A percentile compares a stretch with the other conserved stretches of the same genome.
phyloP scores from a whole-genome alignment of 2,797 vertebrate genomes.

The Chlorospingus semifuscus region DNA sequence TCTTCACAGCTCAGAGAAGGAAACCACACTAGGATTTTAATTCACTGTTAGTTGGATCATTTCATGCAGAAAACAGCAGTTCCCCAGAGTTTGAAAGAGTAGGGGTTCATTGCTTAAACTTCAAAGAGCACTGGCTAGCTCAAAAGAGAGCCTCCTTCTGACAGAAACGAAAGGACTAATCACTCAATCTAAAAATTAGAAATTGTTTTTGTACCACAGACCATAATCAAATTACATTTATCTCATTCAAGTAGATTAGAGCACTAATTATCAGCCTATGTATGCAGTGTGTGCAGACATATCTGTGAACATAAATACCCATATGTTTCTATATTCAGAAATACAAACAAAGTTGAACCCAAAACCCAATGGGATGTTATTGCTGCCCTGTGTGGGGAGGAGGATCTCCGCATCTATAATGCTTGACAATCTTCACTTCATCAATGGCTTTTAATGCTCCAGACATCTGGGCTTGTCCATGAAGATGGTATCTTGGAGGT shows the following conservation, averaged over 20 bases:
- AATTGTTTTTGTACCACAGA: background rate
- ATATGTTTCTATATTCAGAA: background rate
- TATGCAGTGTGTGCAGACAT: background rate
- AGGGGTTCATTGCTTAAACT: background rate
- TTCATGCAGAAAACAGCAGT: background rate
- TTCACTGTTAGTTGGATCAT: background rate
- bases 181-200: background rate
- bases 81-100: background rate
- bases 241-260: background rate
- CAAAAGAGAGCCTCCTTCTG: background rate
- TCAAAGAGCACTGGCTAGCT: background rate
- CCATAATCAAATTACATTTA: constrained; percentile 32
- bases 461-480: background rate
- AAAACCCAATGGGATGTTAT: background rate
- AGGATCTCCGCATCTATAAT: background rate
- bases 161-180: background rate
- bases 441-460: background rate
- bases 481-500: constrained; percentile 45
- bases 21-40: constrained; percentile 19
- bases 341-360: background rate
- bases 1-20: background rate
- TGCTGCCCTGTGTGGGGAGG: background rate
- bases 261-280: background rate
- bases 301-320: background rate
- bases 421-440: background rate